Base-by-base conservation (phyloP, 2,797 vertebrate species). In the Ambastaia sidthimunki region DNA sequence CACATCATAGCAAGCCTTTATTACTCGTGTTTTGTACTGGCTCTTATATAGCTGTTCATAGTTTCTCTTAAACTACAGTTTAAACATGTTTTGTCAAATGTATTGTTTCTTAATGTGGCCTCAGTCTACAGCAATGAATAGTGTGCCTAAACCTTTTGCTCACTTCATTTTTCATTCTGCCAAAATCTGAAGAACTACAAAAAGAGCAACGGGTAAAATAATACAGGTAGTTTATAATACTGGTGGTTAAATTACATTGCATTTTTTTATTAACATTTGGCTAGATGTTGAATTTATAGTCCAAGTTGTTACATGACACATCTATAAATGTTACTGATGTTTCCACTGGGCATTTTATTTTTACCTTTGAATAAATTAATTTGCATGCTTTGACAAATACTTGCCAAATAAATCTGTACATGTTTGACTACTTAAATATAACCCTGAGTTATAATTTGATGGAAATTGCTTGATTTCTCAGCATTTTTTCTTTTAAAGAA, bases 341-440 rank as follows among this genome's bases (percentile, higher is more conserved):
- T 74, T 81, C 52, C 16, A 68, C 11, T 13, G 23, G 50, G 57
- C 57, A 69, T 18, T 21, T 19, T 50, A 34, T 81, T 70, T 21
- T 63, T 59, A 41, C 21, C 44, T 71, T 77, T 78, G 54, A 67
- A 28, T 21, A 63, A 70, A 37, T 78, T 74, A 47, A 44, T 10
- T 78, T 70, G 23, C 23, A 67, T 48, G 18, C 28, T 69, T 63
- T 34, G 47, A 77, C 25, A 72, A 59, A 66, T 60, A n/a, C 71
- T 21, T 44, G 15, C 70, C 70, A 78, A 80, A 82, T 48, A 80
- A 78, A 62, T 55, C 31, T 50, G 67, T 76, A 59, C 23, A 25
- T 65, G 25, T 12, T 69, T 59, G 80, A 65, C 15, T 31, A 13
- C 16, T 19, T 71, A 5, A 54, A 31, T 12, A 3, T 15, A 34